Conservation (phyloP, 2,888 invertebrate genomes). For the Caenorhabditis afra region DNA sequence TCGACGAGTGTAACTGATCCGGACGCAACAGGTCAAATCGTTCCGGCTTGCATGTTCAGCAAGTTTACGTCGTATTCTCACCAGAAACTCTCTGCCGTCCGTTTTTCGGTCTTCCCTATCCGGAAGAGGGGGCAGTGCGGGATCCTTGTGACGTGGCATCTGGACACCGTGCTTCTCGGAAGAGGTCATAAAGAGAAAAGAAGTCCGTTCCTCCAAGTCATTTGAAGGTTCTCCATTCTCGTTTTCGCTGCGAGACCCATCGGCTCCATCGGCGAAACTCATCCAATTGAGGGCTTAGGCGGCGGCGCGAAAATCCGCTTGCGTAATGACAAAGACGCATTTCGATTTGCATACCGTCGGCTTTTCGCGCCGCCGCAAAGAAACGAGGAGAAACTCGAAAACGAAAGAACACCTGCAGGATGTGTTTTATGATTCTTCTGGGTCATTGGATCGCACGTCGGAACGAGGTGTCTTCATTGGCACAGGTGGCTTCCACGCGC, state of each 20-base stretch:
- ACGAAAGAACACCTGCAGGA: conserved; percentile 45
- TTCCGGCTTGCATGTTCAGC: too few species aligned
- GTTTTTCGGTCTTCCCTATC: too few species aligned
- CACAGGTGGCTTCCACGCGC: not conserved
- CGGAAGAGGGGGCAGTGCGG: too few species aligned
- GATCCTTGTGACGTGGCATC: too few species aligned
- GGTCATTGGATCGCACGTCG: conserved; percentile 27
- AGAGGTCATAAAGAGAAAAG: too few species aligned
- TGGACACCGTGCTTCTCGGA: too few species aligned
- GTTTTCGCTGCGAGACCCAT: not conserved
- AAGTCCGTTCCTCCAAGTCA: too few species aligned
- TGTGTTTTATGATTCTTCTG: conserved; percentile 29
- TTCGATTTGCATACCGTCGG: conserved; percentile 16
- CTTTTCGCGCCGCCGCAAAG: not conserved
- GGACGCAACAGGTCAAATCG: too few species aligned
- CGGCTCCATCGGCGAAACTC: not conserved
- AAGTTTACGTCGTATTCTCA: too few species aligned
- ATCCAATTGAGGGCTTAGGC: not conserved
- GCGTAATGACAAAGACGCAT: conserved; percentile 7
- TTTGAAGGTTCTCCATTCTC: not conserved
- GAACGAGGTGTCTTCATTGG: conserved; percentile 16
- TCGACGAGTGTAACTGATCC: too few species aligned
- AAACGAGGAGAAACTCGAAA: conserved; percentile 4
- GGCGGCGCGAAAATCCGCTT: not conserved
- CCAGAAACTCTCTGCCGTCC: too few species aligned